Conservation (phyloP, 2,888 invertebrate species). For the Spatulosminthurus flaviceps region DNA sequence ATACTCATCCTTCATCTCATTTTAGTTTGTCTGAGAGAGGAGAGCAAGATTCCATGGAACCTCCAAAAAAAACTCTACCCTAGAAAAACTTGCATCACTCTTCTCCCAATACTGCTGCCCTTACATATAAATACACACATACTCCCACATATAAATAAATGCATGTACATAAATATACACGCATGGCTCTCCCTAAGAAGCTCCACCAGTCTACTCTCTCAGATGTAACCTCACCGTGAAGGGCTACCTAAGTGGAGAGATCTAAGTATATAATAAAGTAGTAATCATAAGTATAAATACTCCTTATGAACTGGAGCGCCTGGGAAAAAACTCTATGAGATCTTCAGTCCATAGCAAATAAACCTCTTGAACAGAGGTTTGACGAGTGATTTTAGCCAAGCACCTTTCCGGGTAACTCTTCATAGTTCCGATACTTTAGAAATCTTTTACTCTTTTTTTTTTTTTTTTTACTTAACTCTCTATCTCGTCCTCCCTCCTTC, state of each 20-base stretch:
- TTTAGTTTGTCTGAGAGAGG: not conserved
- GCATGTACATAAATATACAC: too few species aligned
- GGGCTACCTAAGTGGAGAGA: not conserved
- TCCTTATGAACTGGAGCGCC: constrained; percentile 13
- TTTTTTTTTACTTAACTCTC: not conserved
- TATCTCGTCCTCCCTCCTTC: not conserved
- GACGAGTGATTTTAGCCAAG: constrained; percentile 51
- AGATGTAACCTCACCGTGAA: not conserved
- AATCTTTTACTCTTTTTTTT: not conserved
- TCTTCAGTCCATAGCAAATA: constrained; percentile 51
- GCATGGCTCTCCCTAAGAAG: too few species aligned
- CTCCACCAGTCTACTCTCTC: too few species aligned
- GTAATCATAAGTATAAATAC: constrained; percentile 33
- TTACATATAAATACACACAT: not conserved
- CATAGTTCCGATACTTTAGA: not conserved
- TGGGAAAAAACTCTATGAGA: constrained; percentile 39
- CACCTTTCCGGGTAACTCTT: constrained; percentile 18
- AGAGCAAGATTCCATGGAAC: not conserved
- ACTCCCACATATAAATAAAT: too few species aligned
- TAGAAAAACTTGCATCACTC: not conserved
- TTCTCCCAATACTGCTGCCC: too few species aligned
- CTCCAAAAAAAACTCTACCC: not conserved
- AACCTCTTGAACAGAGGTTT: constrained; percentile 48
- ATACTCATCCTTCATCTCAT: not conserved
- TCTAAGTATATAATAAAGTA: constrained; percentile 13